Conservation (phyloP, 2,113 vertebrate genomes). For the Halichoeres trimaculatus region DNA sequence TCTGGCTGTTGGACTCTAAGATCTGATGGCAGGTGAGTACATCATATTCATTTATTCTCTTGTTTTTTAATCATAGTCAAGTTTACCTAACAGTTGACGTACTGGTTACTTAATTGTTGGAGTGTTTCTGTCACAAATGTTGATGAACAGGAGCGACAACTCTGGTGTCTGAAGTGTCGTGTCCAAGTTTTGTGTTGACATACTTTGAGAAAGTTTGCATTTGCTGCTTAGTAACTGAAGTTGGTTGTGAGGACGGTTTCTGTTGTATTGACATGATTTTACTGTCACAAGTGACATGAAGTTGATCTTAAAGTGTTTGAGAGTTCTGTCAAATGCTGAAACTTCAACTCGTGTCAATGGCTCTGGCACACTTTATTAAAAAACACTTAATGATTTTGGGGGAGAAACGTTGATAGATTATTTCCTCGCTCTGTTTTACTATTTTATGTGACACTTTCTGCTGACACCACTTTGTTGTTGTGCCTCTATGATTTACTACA, state of each 20-base stretch:
- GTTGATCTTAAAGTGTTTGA: too few relatives aligned
- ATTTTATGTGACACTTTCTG: too few relatives aligned
- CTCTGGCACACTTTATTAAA: too few relatives aligned
- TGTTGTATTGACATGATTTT: background rate
- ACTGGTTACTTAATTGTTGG: background rate
- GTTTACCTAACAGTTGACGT: background rate
- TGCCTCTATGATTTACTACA: too few relatives aligned
- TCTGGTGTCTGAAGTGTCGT: background rate
- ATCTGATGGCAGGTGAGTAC: slow-evolving; percentile 89
- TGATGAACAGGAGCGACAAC: slow-evolving; percentile 20
- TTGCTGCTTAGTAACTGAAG: background rate
- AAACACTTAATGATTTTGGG: background rate
- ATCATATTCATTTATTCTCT: slow-evolving; percentile 38
- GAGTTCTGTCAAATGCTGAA: too few relatives aligned
- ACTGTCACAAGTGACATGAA: too few relatives aligned
- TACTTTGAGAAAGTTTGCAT: slow-evolving; percentile 19
- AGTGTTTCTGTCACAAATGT: background rate
- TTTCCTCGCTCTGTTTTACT: too few relatives aligned
- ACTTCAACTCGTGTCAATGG: too few relatives aligned
- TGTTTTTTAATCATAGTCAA: background rate
- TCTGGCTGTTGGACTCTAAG: slow-evolving; percentile 93
- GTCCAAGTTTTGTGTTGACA: slow-evolving; percentile 5
- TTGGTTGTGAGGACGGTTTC: background rate
- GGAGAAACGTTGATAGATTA: background rate
- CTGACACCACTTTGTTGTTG: too few relatives aligned